Evolutionary conservation across 2,888 invertebrate species (phyloP).

Genomic region (Eupithecia pulchellata): DNA sequence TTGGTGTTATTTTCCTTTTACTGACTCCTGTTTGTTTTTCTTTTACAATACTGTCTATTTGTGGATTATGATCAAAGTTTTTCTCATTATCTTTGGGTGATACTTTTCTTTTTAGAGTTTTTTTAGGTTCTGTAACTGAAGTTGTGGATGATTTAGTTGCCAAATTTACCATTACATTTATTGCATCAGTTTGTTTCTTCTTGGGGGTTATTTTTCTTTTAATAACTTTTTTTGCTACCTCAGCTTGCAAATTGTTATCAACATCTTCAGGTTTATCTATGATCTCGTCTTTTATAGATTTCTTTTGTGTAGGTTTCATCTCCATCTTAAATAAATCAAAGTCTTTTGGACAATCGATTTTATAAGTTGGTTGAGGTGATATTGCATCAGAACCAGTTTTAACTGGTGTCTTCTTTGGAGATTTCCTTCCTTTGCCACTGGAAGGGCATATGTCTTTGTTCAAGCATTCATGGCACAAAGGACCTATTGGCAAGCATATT

Average conservation of each 20-base stretch:
- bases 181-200: conserved; percentile 14
- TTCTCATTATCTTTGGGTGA: conserved; percentile 18
- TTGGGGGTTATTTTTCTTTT: conserved; percentile 21
- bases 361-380: conserved; percentile 49
- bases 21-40: conserved; percentile 9
- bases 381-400: conserved; percentile 40
- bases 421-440: conserved; percentile 71
- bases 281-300: conserved; percentile 13
- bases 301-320: conserved; percentile 35
- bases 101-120: conserved; percentile 18
- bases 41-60: not conserved
- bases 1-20: conserved; percentile 42
- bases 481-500: conserved; percentile 92
- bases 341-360: conserved; percentile 41
- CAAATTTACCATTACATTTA: conserved; percentile 15
- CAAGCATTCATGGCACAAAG: conserved; percentile 93
- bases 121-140: conserved; percentile 17
- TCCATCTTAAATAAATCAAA: conserved; percentile 30
- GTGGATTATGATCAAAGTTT: conserved; percentile 4
- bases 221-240: conserved; percentile 12
- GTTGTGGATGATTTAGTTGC: conserved; percentile 5
- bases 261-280: not conserved
- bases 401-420: conserved; percentile 68
- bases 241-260: conserved; percentile 17
- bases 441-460: conserved; percentile 93